A percentile compares a stretch with the other conserved stretches of the same genome.
Conservation (phyloP, 2,113 vertebrate species). For the Balaeniceps rex region DNA sequence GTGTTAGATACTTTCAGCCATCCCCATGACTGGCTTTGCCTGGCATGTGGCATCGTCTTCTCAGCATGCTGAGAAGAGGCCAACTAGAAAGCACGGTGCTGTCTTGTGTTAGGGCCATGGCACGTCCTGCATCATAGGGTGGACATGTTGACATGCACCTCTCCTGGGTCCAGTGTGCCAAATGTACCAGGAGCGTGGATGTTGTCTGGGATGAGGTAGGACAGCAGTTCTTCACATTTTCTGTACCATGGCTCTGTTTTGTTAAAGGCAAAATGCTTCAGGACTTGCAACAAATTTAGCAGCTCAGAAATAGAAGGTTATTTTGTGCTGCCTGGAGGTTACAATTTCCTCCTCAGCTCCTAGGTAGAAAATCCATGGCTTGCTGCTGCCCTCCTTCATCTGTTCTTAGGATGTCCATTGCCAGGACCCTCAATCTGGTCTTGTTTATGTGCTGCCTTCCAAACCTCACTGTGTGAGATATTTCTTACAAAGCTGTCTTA, state of each 20-base stretch:
- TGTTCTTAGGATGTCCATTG: background rate
- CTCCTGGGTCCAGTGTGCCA: background rate
- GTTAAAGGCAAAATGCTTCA: background rate
- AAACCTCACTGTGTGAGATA: background rate
- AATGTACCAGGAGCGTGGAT: background rate
- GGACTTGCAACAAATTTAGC: background rate
- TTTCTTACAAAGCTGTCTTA: background rate
- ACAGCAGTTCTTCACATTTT: background rate
- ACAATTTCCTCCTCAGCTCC: background rate
- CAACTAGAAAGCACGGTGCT: background rate
- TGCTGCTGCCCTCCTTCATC: background rate
- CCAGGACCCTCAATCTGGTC: constrained; percentile 35
- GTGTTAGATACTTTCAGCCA: background rate
- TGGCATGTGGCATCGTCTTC: background rate
- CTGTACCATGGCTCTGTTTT: background rate
- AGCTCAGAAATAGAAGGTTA: background rate
- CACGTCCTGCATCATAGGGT: background rate
- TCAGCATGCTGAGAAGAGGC: background rate
- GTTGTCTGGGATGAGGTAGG: background rate
- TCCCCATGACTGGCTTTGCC: background rate
- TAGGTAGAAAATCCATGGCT: constrained; percentile 5
- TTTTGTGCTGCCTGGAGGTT: background rate
- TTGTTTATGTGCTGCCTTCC: background rate
- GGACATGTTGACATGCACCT: background rate
- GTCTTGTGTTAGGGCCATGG: background rate